phyloP scores from a whole-genome alignment of 2,888 invertebrate genomes.

The Zygaena filipendulae region DNA sequence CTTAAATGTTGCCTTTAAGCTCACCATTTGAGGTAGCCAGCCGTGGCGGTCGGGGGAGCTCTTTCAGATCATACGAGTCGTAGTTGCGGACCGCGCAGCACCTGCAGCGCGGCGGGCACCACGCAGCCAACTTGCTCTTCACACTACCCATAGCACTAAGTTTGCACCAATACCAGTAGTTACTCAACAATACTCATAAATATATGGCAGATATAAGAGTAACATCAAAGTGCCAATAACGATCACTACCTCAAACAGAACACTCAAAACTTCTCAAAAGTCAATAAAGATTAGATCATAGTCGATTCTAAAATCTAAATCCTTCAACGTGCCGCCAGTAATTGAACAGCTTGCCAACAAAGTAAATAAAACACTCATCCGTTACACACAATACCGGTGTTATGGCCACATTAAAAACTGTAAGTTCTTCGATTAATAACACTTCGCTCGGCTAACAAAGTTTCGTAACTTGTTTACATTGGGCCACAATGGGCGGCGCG shows the following conservation, averaged over 20 bases:
- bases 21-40: slow-evolving; percentile 39
- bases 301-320: too few species aligned
- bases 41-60: slow-evolving; percentile 45
- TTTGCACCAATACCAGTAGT: too few species aligned
- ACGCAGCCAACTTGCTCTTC: slow-evolving; percentile 36
- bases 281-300: too few species aligned
- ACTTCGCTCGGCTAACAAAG: slow-evolving; percentile 7
- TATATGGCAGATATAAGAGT: too few species aligned
- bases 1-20: slow-evolving; percentile 19
- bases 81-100: slow-evolving; percentile 31
- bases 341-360: slow-evolving; percentile 30
- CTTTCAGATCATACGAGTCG: slow-evolving; percentile 45
- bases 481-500: slow-evolving; percentile 28
- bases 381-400: too few species aligned
- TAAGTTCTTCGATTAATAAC: slow-evolving; percentile 20
- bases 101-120: slow-evolving; percentile 28
- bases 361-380: slow-evolving; percentile 39
- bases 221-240: too few species aligned
- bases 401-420: slow-evolving; percentile 28
- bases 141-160: slow-evolving; percentile 48
- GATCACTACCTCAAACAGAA: slow-evolving; percentile 3
- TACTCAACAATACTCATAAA: slow-evolving; percentile 5
- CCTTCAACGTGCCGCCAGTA: too few species aligned
- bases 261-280: slow-evolving; percentile 1
- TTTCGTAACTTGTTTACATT: too few species aligned